phyloP scores from a whole-genome alignment of 2,113 vertebrate genomes.

The Odocoileus hemionus region DNA sequence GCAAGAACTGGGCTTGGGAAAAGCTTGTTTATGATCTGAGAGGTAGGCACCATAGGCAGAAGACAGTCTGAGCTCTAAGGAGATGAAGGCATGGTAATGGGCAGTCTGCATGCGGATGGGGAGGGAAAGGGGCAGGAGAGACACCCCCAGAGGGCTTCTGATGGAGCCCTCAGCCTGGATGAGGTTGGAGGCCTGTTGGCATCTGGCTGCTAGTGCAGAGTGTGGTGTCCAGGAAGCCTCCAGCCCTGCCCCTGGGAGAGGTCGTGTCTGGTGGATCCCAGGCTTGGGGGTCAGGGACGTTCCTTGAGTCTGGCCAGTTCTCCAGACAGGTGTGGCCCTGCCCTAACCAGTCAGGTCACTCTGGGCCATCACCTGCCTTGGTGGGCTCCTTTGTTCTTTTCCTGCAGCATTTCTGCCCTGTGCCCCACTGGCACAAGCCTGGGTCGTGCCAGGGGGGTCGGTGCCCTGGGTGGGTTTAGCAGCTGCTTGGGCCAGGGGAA shows the following conservation, averaged over 20 bases:
- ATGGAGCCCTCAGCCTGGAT: not conserved
- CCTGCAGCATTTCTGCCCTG: not conserved
- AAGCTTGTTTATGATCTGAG: not conserved
- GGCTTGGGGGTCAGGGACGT: not conserved
- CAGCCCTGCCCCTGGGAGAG: not conserved
- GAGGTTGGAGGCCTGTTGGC: not conserved
- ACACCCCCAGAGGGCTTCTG: not conserved
- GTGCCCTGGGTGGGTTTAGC: not conserved
- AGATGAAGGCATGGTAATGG: not conserved
- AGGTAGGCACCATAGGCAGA: not conserved
- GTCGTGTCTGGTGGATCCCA: not conserved
- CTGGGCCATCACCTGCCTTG: not conserved
- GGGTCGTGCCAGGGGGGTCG: not conserved
- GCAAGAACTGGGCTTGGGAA: not conserved
- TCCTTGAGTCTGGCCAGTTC: not conserved
- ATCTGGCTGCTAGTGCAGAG: not conserved
- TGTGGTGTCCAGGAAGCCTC: not conserved
- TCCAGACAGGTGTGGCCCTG: not conserved
- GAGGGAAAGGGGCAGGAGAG: not conserved
- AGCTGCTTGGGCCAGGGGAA: not conserved
- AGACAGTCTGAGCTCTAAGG: not conserved
- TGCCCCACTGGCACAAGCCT: not conserved
- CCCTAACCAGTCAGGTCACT: not conserved
- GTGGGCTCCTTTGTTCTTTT: not conserved
- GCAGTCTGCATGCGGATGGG: accelerated